Evolutionary conservation across 2,113 vertebrate species (phyloP).

Genomic region (Halcyon malimbica): DNA sequence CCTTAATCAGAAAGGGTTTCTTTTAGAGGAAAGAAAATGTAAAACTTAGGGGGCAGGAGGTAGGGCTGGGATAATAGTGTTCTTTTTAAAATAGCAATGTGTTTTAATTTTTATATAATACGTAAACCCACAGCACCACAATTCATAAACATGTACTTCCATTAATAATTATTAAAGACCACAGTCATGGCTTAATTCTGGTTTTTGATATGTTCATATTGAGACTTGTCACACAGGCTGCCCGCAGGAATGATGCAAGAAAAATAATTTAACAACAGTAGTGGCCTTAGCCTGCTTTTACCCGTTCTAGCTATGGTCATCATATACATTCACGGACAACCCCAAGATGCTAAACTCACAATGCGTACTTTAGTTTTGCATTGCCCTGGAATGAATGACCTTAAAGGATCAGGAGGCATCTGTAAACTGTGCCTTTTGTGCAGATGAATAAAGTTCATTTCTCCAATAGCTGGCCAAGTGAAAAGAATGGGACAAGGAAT

Average conservation of each 20-base stretch:
- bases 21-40: slow-evolving; percentile 48
- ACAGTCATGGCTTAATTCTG: not conserved
- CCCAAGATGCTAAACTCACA: not conserved
- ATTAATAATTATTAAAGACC: not conserved
- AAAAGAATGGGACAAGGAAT: slow-evolving; percentile 6
- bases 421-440: slow-evolving; percentile 6
- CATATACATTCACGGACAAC: not conserved
- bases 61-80: not conserved
- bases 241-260: not conserved
- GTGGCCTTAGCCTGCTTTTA: not conserved
- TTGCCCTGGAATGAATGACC: not conserved
- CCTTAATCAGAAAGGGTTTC: slow-evolving; percentile 63
- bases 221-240: not conserved
- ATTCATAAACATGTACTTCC: not conserved
- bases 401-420: not conserved
- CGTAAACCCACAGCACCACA: not conserved
- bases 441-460: not conserved
- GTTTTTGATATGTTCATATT: not conserved
- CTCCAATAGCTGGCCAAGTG: not conserved
- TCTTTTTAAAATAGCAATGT: not conserved
- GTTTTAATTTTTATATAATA: not conserved
- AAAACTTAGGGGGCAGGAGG: slow-evolving; percentile 16
- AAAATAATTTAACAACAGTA: not conserved
- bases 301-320: not conserved
- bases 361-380: not conserved